These are phyloP conservation scores for Nebria ingens DNA, from an alignment of 1,140 invertebrate genomes.

Conservation along the genomic window DNA sequence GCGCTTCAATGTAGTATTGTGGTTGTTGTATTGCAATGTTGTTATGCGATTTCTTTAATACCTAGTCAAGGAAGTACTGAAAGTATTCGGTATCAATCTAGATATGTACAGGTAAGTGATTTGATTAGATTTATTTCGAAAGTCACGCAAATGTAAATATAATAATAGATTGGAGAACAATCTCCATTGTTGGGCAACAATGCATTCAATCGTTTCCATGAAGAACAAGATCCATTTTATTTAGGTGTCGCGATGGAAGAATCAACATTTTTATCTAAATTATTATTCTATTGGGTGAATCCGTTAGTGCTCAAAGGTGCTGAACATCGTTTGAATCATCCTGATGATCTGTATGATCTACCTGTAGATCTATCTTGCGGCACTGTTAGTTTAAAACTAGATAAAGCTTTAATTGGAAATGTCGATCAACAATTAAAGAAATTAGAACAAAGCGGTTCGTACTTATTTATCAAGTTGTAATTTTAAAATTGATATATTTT, in stretches of 20 bases:
- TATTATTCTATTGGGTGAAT: slow-evolving; percentile 82
- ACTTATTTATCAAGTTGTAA: background rate
- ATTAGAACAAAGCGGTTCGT: background rate
- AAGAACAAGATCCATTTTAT: slow-evolving; percentile 55
- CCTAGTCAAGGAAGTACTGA: slow-evolving; percentile 36
- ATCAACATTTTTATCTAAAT: slow-evolving; percentile 53
- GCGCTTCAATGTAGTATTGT: slow-evolving; percentile 37
- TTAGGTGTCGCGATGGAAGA: slow-evolving; percentile 74
- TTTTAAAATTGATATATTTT: background rate
- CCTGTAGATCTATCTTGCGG: slow-evolving; percentile 57
- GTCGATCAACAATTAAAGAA: slow-evolving; percentile 33
- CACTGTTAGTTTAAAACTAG: slow-evolving; percentile 47
- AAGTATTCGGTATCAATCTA: slow-evolving; percentile 12
- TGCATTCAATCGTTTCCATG: slow-evolving; percentile 46
- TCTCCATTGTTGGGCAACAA: slow-evolving; percentile 34
- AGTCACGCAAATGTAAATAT: background rate
- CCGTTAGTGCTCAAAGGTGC: slow-evolving; percentile 76
- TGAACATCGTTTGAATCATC: slow-evolving; percentile 54
- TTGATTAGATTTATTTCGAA: background rate
- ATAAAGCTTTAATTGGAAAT: slow-evolving; percentile 39
- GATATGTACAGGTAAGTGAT: slow-evolving; percentile 9
- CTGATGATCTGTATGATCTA: slow-evolving; percentile 79
- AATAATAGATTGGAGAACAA: slow-evolving; percentile 33
- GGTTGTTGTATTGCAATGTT: slow-evolving; percentile 40
- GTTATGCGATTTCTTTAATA: slow-evolving; percentile 52